These are phyloP conservation scores for Dendrolimus kikuchii DNA, from an alignment of 1,140 invertebrate species.

Conservation along the genomic window DNA sequence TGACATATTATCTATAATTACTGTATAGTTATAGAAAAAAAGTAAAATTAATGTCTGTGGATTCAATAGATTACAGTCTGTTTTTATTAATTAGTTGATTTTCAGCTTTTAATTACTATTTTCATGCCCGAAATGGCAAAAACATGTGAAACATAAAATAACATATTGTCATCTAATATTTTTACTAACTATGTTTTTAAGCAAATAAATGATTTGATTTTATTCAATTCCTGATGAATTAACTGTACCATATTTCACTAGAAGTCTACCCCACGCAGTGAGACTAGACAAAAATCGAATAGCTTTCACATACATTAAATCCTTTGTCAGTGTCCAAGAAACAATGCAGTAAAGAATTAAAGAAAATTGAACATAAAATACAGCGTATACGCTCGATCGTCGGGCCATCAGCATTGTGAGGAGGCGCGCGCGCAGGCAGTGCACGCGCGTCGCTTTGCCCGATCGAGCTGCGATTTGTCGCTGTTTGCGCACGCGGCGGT, in stretches of 20 bases:
- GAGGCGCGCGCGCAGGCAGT: constrained; percentile 12
- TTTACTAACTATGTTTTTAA: too few relatives aligned
- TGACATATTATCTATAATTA: too few relatives aligned
- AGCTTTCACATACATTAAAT: constrained; percentile 46
- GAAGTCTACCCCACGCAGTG: constrained; percentile 48
- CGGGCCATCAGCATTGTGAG: constrained; percentile 43
- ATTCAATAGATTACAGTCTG: too few relatives aligned
- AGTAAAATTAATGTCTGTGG: too few relatives aligned
- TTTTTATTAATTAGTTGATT: too few relatives aligned
- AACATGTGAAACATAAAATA: too few relatives aligned
- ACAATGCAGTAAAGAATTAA: constrained; percentile 56
- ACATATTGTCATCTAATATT: too few relatives aligned
- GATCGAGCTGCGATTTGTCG: constrained; percentile 59
- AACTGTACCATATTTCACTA: constrained; percentile 30
- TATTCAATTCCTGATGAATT: constrained; percentile 7
- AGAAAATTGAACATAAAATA: constrained; percentile 63
- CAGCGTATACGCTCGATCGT: constrained; percentile 39
- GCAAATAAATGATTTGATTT: constrained; percentile 9
- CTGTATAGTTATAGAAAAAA: too few relatives aligned
- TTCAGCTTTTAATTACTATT: too few relatives aligned
- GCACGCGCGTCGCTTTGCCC: constrained; percentile 13
- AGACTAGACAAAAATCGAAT: constrained; percentile 61
- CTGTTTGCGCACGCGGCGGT: constrained; percentile 41
- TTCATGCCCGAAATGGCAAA: too few relatives aligned
- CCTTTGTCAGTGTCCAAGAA: constrained; percentile 32